Percentiles rank a stretch among this genome's conserved stretches.
phyloP scores from a whole-genome alignment of 2,797 vertebrate species.

The Synaphobranchus kaupii region DNA sequence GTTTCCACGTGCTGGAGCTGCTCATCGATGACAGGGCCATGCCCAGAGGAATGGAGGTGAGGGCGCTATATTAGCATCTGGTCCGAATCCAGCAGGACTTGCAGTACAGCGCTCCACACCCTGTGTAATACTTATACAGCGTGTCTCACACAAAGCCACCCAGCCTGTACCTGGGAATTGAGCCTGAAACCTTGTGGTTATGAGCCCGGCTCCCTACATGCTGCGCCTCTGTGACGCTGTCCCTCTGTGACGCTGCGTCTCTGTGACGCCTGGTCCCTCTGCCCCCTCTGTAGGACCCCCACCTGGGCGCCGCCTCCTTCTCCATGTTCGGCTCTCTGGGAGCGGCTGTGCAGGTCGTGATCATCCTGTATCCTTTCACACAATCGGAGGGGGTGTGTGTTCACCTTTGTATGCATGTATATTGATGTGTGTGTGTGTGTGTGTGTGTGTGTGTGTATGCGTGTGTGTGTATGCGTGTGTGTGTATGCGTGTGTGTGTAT shows the following conservation, averaged over 20 bases:
- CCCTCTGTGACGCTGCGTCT: background rate
- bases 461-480: background rate
- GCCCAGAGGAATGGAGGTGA: slow-evolving; percentile 94
- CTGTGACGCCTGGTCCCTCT: background rate
- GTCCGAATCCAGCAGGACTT: background rate
- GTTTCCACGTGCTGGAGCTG: slow-evolving; percentile 92
- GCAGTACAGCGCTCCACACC: background rate
- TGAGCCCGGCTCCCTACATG: background rate
- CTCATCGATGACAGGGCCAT: slow-evolving; percentile 92
- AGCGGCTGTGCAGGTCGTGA: slow-evolving; percentile 89
- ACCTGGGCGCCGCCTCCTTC: slow-evolving; percentile 90
- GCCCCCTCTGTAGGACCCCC: slow-evolving; percentile 74
- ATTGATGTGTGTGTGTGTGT: background rate
- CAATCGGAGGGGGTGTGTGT: background rate
- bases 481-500: too few species aligned
- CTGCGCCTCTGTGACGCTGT: too few species aligned
- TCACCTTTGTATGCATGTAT: slow-evolving; percentile 39
- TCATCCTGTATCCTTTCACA: slow-evolving; percentile 95
- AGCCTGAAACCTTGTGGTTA: background rate
- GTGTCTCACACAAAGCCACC: too few species aligned
- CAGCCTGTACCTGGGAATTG: background rate
- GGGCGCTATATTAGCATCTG: background rate
- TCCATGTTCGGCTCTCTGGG: slow-evolving; percentile 94
- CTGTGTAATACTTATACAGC: background rate
- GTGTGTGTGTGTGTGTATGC: slow-evolving; percentile 53